These are phyloP conservation scores for Parascotia fuliginaria DNA, from an alignment of 2,888 invertebrate genomes.

Conservation along the genomic window DNA sequence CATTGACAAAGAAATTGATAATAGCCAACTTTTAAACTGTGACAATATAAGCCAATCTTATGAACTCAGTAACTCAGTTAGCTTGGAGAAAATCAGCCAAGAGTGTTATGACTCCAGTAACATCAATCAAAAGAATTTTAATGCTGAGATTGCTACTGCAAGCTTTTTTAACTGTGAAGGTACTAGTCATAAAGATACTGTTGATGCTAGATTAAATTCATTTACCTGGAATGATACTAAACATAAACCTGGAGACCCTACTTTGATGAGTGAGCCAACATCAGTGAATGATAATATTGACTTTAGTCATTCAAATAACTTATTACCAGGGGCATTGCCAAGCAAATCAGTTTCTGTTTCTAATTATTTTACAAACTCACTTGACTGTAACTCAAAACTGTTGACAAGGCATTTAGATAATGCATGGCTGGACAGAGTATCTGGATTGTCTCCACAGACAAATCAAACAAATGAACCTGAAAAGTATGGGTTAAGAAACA, in stretches of 20 bases:
- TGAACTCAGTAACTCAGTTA: background rate
- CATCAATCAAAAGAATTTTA: no score
- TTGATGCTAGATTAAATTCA: background rate
- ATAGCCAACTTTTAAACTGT: background rate
- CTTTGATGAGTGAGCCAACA: no score
- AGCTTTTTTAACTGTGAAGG: background rate
- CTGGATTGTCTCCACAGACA: slow-evolving; percentile 52
- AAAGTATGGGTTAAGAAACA: slow-evolving; percentile 74
- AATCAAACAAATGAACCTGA: slow-evolving; percentile 20
- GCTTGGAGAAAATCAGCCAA: no score
- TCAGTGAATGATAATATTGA: background rate
- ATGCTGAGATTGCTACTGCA: background rate
- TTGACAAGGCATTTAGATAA: slow-evolving; percentile 67
- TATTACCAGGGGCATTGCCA: slow-evolving; percentile 10
- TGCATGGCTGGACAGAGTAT: slow-evolving; percentile 77
- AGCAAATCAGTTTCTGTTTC: slow-evolving; percentile 18
- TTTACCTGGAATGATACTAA: background rate
- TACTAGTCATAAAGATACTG: background rate
- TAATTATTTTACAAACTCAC: slow-evolving; percentile 14
- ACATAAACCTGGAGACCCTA: background rate
- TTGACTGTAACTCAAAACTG: slow-evolving; percentile 25
- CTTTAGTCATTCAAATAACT: background rate
- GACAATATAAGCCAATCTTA: background rate
- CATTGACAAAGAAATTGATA: slow-evolving; percentile 8
- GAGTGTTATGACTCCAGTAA: no score